phyloP scores from a whole-genome alignment of 1,140 invertebrate species.

The Drosophila oshimai region DNA sequence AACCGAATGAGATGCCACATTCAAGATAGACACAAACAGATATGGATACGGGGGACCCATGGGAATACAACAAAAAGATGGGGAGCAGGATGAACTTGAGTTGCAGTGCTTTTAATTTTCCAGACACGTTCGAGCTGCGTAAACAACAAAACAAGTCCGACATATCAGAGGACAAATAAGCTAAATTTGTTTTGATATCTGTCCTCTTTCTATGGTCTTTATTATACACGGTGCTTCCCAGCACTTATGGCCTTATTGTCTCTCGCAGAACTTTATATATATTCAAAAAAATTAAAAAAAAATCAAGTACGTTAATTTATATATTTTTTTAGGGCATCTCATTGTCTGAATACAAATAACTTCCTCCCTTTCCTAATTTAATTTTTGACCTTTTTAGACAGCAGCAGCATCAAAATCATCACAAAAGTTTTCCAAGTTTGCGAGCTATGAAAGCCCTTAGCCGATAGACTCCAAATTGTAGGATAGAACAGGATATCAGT shows the following conservation, averaged over 20 bases:
- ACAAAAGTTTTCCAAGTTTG: constrained; percentile 18
- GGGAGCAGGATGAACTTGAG: background rate
- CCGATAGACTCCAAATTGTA: constrained; percentile 52
- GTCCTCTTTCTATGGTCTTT: background rate
- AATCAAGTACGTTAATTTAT: too few species aligned
- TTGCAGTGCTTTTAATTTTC: constrained; percentile 28
- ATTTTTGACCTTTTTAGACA: background rate
- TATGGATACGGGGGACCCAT: constrained; percentile 1
- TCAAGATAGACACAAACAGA: constrained; percentile 1
- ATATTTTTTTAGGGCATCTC: background rate
- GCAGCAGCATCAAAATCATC: too few species aligned
- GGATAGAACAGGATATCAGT: background rate
- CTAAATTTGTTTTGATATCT: constrained; percentile 8
- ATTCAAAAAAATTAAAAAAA: too few species aligned
- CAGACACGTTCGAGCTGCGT: constrained; percentile 42
- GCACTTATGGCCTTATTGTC: background rate
- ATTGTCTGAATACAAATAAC: background rate
- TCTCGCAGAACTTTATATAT: background rate
- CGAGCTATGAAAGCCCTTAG: constrained; percentile 29
- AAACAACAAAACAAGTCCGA: constrained; percentile 43
- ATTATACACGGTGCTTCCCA: background rate
- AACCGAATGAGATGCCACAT: background rate
- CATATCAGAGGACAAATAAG: constrained; percentile 14
- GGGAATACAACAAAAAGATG: background rate
- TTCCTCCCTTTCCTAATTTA: background rate